Base-by-base conservation (phyloP, 2,797 vertebrate species). In the Acestrorhynchus altus region DNA sequence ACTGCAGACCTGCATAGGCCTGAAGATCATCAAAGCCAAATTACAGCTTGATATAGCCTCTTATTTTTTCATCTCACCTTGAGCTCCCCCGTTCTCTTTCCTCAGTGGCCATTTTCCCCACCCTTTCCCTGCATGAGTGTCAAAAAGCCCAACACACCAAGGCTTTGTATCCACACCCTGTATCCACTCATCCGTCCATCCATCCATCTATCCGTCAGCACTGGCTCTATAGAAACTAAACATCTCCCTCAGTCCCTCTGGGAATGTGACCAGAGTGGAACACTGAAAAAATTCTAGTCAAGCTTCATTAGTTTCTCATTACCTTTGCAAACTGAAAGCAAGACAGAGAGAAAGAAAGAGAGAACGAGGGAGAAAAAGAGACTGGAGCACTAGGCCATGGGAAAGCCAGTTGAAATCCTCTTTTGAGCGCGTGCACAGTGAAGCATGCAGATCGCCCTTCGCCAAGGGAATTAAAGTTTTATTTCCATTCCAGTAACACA, bases 281-380 rank as follows among this genome's bases (percentile, higher is more conserved):
- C 84, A 89, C 87, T 88, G 91, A 93, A 92, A 92, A 94, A 91
- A 90, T 88, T 91, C 93, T 87, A 94, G 96, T 96, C 96, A 95
- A 94, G 96, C 93, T 95, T 97, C 95, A 95, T 96, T 96, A 96
- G 94, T 90, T 95, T 95, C 94, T 96, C 95, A 94, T 96, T 96
- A 96, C 94, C 94, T 95, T 93, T 92, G 94, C 94, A 92, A 94
- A 94, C 93, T 88, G 92, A 94, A 93, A 93, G 93, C 91, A 89
- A 90, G 92, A 89, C 89, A 88, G 83, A 89, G 94, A 92, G 93
- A 91, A 89, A 81, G 73, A 47, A 92, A 92, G 92, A 91, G 88
- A 83, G 71, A 52, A 94, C 92, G 92, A 44, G 67, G 16, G 47
- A 24, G 68, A 57, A 57, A 72, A 60, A 68, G 71, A 60, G 64